Percentiles rank a stretch among this genome's conserved stretches.
phyloP scores from a whole-genome alignment of 2,888 invertebrate genomes.

The Polydrusus tereticollis region DNA sequence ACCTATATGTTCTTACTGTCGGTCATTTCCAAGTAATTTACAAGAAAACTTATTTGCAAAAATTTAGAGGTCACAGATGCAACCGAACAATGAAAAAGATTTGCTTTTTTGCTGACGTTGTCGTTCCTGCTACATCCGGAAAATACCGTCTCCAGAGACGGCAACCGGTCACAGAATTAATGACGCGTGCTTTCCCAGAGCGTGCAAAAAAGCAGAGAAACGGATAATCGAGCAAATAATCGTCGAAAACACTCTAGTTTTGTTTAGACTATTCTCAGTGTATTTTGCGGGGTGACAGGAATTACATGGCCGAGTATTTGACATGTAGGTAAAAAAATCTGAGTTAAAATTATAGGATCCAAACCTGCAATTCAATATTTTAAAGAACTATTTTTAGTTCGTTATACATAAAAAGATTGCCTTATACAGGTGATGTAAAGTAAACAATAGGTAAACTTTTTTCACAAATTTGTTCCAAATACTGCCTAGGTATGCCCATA shows the following conservation, averaged over 20 bases:
- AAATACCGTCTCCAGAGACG: constrained; percentile 18
- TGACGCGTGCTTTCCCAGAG: constrained; percentile 33
- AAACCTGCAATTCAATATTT: no score
- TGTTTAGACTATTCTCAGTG: constrained; percentile 19
- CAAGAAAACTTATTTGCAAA: neutral
- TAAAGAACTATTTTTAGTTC: no score
- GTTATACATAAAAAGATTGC: no score
- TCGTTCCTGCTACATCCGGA: neutral
- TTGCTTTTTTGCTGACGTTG: constrained; percentile 15
- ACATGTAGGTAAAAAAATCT: neutral
- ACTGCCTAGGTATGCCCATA: no score
- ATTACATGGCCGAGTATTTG: constrained; percentile 7
- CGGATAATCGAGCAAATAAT: constrained; percentile 32
- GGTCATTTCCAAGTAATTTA: neutral
- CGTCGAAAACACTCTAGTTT: constrained; percentile 24
- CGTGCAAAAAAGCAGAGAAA: constrained; percentile 29
- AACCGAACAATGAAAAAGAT: constrained; percentile 5
- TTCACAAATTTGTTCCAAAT: no score
- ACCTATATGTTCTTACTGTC: no score
- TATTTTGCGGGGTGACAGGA: constrained; percentile 22
- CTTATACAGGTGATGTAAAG: no score
- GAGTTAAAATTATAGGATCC: no score
- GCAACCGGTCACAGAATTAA: constrained; percentile 31
- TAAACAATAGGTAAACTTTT: no score
- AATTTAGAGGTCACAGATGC: neutral